Evolutionary conservation across 2,888 invertebrate genomes (phyloP).

Genomic region (Gymnosoma rotundatum): DNA sequence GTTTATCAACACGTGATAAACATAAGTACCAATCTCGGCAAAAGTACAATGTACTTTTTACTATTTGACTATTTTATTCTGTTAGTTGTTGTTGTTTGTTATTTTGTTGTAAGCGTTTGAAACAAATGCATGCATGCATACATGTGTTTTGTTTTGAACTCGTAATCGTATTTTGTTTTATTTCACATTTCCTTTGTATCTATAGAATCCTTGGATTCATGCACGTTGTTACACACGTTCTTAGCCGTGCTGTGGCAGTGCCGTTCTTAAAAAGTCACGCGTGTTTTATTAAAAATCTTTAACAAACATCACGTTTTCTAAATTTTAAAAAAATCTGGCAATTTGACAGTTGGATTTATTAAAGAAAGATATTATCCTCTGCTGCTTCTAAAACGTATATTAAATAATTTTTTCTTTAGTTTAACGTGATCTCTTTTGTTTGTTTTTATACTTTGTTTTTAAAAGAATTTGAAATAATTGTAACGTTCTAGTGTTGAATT

Average conservation of each 20-base stretch:
- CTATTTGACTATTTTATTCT: not conserved
- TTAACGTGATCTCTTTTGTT: not conserved
- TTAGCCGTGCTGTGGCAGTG: conserved; percentile 21
- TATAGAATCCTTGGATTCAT: conserved; percentile 20
- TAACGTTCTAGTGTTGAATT: not conserved
- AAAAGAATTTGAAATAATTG: not conserved
- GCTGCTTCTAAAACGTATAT: not conserved
- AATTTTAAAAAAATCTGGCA: not conserved
- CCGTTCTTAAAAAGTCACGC: conserved; percentile 64
- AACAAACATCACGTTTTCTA: conserved; percentile 61
- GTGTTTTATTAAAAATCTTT: conserved; percentile 60
- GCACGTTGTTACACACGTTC: conserved; percentile 33
- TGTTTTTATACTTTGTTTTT: not conserved
- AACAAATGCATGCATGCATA: conserved; percentile 30
- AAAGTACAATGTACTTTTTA: conserved; percentile 45
- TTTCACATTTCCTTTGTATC: conserved; percentile 4
- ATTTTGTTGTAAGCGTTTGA: conserved; percentile 10
- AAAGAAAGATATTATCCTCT: not conserved
- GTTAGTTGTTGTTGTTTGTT: conserved; percentile 11
- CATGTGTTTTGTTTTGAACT: conserved; percentile 25
- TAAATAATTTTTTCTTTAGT: not conserved
- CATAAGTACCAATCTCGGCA: conserved; percentile 46
- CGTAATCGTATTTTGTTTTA: not conserved
- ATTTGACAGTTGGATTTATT: not conserved
- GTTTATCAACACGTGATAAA: conserved; percentile 73